Evolutionary conservation across 1,140 invertebrate genomes (phyloP).

Genomic region (Thalassaphorura encarpata): DNA sequence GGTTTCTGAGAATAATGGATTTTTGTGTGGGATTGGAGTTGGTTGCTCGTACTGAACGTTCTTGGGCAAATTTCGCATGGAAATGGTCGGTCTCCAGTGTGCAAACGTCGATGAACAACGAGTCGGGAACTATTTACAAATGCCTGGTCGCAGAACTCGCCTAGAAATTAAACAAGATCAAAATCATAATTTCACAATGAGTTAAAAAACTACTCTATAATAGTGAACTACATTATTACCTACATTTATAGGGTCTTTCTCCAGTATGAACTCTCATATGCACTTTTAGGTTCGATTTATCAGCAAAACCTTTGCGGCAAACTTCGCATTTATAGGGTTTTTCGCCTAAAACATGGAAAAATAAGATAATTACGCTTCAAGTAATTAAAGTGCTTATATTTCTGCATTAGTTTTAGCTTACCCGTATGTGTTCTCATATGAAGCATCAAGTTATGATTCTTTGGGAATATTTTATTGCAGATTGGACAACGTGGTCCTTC

Average conservation of each 20-base stretch:
- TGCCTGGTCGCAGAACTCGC: conserved; percentile 19
- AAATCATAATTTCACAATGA: neutral
- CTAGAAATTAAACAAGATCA: neutral
- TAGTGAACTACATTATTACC: neutral
- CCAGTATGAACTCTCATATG: conserved; percentile 20
- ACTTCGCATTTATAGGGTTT: conserved; percentile 69
- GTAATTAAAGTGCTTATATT: neutral
- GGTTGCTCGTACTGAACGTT: conserved; percentile 20
- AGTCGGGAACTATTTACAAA: conserved; percentile 26
- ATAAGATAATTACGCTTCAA: neutral
- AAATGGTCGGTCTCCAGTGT: conserved; percentile 36
- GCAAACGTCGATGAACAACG: conserved; percentile 27
- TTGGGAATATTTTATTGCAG: conserved; percentile 29
- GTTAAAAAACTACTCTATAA: neutral
- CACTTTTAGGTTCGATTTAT: conserved; percentile 30
- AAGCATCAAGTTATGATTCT: conserved; percentile 50
- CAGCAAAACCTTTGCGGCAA: conserved; percentile 52
- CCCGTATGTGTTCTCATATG: conserved; percentile 57
- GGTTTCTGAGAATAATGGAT: conserved; percentile 12
- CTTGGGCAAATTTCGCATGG: conserved; percentile 20
- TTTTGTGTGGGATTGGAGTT: conserved; percentile 20
- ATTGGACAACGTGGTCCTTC: conserved; percentile 27
- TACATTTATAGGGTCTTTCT: conserved; percentile 27
- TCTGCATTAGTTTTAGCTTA: neutral
- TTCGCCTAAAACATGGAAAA: conserved; percentile 46